Conservation (phyloP, 2,797 vertebrate genomes). For the Apodemus agrarius region DNA sequence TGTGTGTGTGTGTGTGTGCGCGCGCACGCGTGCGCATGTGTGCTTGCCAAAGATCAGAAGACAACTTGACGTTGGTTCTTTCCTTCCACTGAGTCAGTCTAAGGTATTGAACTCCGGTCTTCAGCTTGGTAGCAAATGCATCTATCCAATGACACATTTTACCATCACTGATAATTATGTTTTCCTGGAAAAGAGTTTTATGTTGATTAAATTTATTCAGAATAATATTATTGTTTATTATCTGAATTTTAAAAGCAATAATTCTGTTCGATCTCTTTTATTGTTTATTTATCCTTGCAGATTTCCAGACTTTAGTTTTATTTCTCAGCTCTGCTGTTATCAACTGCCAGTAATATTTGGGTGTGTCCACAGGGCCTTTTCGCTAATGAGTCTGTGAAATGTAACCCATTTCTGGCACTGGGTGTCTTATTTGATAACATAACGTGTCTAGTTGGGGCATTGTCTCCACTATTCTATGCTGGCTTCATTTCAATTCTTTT, state of each 20-base stretch:
- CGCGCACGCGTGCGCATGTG: rapidly evolving
- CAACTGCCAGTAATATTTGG: not conserved
- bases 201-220: conserved; percentile 2
- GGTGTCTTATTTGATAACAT: not conserved
- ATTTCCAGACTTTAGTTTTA: conserved; percentile 11
- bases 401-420: not conserved
- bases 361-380: not conserved
- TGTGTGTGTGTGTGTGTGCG: not conserved
- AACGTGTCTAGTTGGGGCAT: not conserved
- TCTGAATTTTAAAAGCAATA: not conserved
- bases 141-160: not conserved
- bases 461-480: not conserved
- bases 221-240: conserved; percentile 5
- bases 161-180: not conserved
- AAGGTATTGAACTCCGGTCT: not conserved
- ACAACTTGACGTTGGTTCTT: not conserved
- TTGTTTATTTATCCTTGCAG: not conserved
- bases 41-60: not conserved
- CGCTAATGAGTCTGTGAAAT: not conserved
- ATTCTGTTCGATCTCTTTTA: not conserved
- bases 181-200: not conserved
- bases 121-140: not conserved
- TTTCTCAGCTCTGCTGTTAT: not conserved
- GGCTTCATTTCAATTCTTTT: not conserved
- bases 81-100: not conserved